A percentile compares a stretch with the other conserved stretches of the same genome.
Conservation (phyloP, 2,888 invertebrate species). For the Nemoura dubitans region DNA sequence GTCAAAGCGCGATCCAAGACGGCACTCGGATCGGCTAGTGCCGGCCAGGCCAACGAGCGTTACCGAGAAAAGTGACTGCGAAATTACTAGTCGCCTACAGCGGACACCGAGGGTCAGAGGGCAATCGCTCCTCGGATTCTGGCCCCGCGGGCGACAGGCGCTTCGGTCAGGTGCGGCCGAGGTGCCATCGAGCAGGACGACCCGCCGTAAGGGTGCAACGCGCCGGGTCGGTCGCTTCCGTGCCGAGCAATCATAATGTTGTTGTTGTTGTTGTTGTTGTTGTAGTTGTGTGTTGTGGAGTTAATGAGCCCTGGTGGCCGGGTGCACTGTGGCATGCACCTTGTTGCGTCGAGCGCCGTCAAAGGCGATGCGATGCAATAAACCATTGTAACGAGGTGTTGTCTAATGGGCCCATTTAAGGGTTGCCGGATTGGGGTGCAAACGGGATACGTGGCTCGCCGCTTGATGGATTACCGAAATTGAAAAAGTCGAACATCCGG, state of each 20-base stretch:
- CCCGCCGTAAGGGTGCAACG: neutral
- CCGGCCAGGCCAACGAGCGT: too few species aligned
- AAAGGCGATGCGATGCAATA: neutral
- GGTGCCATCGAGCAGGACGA: neutral
- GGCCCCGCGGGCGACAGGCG: neutral
- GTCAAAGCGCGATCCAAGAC: neutral
- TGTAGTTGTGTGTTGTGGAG: too few species aligned
- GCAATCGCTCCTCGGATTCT: neutral
- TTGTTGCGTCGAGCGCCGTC: neutral
- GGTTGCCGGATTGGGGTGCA: neutral
- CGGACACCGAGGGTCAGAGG: neutral
- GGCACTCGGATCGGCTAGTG: neutral
- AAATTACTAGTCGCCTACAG: neutral
- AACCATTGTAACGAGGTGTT: neutral
- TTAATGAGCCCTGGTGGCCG: neutral
- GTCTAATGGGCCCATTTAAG: neutral
- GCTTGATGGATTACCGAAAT: constrained; percentile 2
- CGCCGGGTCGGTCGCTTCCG: constrained; percentile 12
- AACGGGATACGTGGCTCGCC: neutral
- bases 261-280: too few species aligned
- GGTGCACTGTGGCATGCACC: too few species aligned
- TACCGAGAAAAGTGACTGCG: constrained; percentile 27
- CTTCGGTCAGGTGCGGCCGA: neutral
- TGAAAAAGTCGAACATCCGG: neutral
- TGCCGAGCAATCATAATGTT: neutral